Evolutionary conservation across 1,140 invertebrate species (phyloP), one percentile per base, ranked within the genome.

Genomic region (Sipha flava): DNA sequence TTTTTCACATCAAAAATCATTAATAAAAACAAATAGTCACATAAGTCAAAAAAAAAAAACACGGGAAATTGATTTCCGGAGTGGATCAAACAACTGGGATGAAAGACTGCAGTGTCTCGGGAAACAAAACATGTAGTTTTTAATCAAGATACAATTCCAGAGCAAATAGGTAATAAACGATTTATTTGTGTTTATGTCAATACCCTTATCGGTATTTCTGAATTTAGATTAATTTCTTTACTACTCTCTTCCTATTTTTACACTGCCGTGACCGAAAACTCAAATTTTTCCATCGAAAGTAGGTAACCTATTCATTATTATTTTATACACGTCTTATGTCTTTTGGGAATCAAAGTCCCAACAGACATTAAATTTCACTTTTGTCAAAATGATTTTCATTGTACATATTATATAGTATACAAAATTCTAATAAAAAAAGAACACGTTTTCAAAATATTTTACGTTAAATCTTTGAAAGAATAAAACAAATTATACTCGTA

Each of bases 171-270:
- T 47, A 26, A 45, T 68, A 47, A 47, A 47, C 66, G 66, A 70
- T 70, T 47, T 70, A 70, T 70, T 70, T 70, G 66, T 45, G 40
- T 70, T 70, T 70, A 45, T 29, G 40, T 70, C 66, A 47, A 70
- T 70, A 21, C 43, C 43, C 40, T 26, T 70, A 68, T 68, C 21
- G 40, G 23, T 68, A 29, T 31, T 4, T n/a, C 43, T 45, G 43
- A 70, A 47, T 70, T 70, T 47, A 70, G 40, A 70, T 47, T 70
- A 70, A 47, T 70, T 70, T 47, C 66, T 70, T 26, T 68, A 45
- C 40, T 68, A n/a, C n/a, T 23, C 9, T 43, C 43, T 10, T 0
- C n/a, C 14, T 21, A 14, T 12, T 14, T 5, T 23, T 40, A n/a
- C 43, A 26, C 18, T 12, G 1, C 16, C 40, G 0, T 45, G 64